Evolutionary conservation across 92 coral and sea anemone genomes (phyloP).

Genomic region (Galaxea fascicularis): DNA sequence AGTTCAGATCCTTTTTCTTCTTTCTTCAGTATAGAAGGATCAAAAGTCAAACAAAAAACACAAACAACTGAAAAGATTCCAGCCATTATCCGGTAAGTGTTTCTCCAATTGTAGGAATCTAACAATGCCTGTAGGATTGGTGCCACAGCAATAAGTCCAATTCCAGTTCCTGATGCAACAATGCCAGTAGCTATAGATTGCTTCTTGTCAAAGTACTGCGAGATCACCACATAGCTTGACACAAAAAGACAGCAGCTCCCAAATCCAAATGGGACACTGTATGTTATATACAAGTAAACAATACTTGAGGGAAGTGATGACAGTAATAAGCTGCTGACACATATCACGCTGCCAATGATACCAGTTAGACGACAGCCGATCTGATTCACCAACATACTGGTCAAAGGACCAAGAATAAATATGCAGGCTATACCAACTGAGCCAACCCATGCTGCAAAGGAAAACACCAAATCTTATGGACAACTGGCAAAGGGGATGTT

Average conservation of each 20-base stretch:
- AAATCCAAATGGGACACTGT: constrained; percentile 66
- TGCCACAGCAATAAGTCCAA: constrained; percentile 58
- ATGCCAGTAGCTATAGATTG: constrained; percentile 76
- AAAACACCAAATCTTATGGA: not conserved
- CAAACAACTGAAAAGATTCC: constrained; percentile 41
- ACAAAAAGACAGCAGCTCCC: constrained; percentile 63
- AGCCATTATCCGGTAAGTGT: constrained; percentile 66
- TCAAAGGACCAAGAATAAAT: constrained; percentile 53
- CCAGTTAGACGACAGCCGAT: constrained; percentile 64
- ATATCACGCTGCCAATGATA: constrained; percentile 42
- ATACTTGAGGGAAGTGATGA: constrained; percentile 60
- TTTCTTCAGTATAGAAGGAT: constrained; percentile 26
- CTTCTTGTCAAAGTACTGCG: constrained; percentile 67
- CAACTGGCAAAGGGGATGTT: too few relatives aligned
- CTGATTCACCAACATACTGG: constrained; percentile 47
- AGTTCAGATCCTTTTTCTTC: not conserved
- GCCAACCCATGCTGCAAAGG: constrained; percentile 71
- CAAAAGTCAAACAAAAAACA: constrained; percentile 35
- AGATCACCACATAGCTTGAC: constrained; percentile 47
- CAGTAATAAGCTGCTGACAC: constrained; percentile 48
- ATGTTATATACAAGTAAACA: constrained; percentile 51
- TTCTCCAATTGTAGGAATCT: constrained; percentile 67
- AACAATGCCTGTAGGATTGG: constrained; percentile 65
- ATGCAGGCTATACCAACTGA: constrained; percentile 56
- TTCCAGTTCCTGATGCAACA: constrained; percentile 67